phyloP scores from a whole-genome alignment of 2,888 invertebrate species.

The Chelonus formosanus region DNA sequence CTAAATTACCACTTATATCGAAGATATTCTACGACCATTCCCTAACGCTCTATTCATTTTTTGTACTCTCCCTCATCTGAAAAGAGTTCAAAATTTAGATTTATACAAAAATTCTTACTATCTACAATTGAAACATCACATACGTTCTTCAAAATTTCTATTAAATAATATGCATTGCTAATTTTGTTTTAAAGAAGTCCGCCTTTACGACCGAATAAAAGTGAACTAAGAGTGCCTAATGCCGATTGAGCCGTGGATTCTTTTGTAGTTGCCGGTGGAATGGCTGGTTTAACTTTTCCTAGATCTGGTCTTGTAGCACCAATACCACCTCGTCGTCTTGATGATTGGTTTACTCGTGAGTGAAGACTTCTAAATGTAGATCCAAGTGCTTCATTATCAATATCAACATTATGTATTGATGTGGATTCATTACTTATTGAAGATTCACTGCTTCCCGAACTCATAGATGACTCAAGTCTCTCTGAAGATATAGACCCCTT shows the following conservation, averaged over 20 bases:
- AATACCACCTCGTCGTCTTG: constrained; percentile 65
- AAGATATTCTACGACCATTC: too few relatives aligned
- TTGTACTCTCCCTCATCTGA: too few relatives aligned
- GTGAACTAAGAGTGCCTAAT: constrained; percentile 80
- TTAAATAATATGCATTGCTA: neutral
- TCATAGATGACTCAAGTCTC: constrained; percentile 51
- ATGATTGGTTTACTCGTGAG: constrained; percentile 55
- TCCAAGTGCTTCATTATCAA: constrained; percentile 66
- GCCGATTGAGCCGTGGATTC: constrained; percentile 66
- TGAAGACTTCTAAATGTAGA: constrained; percentile 70
- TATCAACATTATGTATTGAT: constrained; percentile 41
- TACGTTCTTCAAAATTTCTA: too few relatives aligned
- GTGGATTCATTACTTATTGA: constrained; percentile 30
- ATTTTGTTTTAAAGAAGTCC: constrained; percentile 73
- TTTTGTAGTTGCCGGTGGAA: constrained; percentile 49
- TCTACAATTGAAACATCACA: too few relatives aligned
- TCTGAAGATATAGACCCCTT: constrained; percentile 66
- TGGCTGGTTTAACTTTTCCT: constrained; percentile 66
- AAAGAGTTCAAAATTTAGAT: too few relatives aligned
- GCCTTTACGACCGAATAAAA: constrained; percentile 86
- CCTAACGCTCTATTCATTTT: too few relatives aligned
- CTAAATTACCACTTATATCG: too few relatives aligned
- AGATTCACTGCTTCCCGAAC: constrained; percentile 41
- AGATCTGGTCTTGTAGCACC: constrained; percentile 71
- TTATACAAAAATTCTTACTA: too few relatives aligned